Evolutionary conservation across 2,797 vertebrate species (phyloP).

Genomic region (Streptopelia turtur): DNA sequence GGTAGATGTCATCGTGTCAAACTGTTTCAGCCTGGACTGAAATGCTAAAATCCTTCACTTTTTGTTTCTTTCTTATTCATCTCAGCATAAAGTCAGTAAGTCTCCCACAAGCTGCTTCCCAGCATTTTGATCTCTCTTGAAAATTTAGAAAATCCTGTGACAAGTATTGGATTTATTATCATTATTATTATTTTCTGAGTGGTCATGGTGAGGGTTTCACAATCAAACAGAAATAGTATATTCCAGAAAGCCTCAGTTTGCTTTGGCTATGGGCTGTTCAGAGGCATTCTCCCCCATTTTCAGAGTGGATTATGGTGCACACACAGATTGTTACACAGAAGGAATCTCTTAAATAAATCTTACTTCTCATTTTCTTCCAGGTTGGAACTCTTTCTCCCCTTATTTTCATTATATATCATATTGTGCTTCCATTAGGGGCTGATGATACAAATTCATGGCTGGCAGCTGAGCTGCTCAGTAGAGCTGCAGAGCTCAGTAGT

Average conservation of each 20-base stretch:
- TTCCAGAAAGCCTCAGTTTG: background rate
- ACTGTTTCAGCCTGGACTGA: background rate
- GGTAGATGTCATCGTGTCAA: background rate
- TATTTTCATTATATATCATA: background rate
- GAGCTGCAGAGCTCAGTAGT: background rate
- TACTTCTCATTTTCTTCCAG: background rate
- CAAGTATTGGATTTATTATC: background rate
- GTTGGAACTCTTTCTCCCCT: background rate
- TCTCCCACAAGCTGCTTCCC: background rate
- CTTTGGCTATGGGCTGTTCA: background rate
- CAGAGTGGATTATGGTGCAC: background rate
- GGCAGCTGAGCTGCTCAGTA: background rate
- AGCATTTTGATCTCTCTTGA: fast-evolving
- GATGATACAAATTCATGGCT: background rate
- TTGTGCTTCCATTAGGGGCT: background rate
- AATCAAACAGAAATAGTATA: background rate
- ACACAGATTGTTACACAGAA: background rate
- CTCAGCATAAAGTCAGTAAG: background rate
- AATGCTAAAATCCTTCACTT: background rate
- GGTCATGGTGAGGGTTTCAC: background rate
- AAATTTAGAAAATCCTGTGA: background rate
- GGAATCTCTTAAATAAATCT: background rate
- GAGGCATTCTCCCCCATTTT: background rate
- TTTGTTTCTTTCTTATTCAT: background rate
- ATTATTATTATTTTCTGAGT: background rate